These are phyloP conservation scores for Apotomis betuletana DNA, from an alignment of 2,888 invertebrate species.

Conservation along the genomic window DNA sequence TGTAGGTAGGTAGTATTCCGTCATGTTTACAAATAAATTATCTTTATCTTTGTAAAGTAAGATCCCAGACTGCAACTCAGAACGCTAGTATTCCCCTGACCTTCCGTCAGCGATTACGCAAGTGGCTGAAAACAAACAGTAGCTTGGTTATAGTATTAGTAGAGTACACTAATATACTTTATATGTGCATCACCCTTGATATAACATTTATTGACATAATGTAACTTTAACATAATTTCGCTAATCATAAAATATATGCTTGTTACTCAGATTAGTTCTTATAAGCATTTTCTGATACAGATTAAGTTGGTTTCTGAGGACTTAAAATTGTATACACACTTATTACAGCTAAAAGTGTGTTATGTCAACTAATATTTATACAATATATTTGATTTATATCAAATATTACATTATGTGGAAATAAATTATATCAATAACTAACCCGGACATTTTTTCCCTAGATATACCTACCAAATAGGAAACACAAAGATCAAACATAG, in stretches of 20 bases:
- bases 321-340: too few relatives aligned
- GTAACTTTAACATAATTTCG: background rate
- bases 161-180: conserved; percentile 8
- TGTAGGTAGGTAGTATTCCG: too few relatives aligned
- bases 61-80: conserved; percentile 64
- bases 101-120: conserved; percentile 70
- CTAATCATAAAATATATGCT: too few relatives aligned
- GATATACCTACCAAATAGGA: background rate
- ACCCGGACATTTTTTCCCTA: background rate
- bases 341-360: too few relatives aligned
- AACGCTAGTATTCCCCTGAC: conserved; percentile 72
- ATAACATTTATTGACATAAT: background rate
- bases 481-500: background rate
- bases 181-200: background rate
- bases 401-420: background rate
- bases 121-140: conserved; percentile 76
- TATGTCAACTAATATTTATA: too few relatives aligned
- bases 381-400: too few relatives aligned
- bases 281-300: too few relatives aligned
- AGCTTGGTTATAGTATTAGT: conserved; percentile 24
- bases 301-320: too few relatives aligned
- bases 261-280: too few relatives aligned
- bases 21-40: too few relatives aligned
- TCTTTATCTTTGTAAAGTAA: conserved; percentile 42
- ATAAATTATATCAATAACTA: background rate